Evolutionary conservation across 2,888 invertebrate species (phyloP).

Genomic region (Mycalesis mineus): DNA sequence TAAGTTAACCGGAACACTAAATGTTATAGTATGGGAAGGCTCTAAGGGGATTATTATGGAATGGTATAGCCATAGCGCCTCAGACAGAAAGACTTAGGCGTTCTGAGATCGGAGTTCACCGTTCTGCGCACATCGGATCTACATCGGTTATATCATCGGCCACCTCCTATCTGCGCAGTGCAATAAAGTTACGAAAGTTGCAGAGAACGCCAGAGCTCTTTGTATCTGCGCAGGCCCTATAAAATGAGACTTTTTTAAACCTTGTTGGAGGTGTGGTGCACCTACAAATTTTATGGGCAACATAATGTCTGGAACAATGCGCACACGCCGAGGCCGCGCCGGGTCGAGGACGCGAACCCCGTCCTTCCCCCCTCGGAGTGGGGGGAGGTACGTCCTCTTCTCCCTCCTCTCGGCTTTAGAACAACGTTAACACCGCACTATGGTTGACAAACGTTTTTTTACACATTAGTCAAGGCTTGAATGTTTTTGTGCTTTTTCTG

Average conservation of each 20-base stretch:
- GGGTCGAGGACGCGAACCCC: slow-evolving; percentile 63
- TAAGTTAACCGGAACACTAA: background rate
- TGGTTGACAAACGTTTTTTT: background rate
- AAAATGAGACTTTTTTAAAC: too few relatives aligned
- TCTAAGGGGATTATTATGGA: slow-evolving; percentile 31
- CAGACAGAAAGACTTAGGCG: too few relatives aligned
- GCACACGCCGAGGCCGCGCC: slow-evolving; percentile 64
- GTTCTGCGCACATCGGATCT: too few relatives aligned
- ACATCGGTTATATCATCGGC: too few relatives aligned
- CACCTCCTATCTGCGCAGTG: too few relatives aligned
- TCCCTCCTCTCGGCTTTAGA: slow-evolving; percentile 14
- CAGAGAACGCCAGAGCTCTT: too few relatives aligned
- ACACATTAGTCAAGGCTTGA: too few relatives aligned
- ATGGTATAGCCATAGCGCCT: slow-evolving; percentile 33
- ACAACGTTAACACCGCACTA: slow-evolving; percentile 9
- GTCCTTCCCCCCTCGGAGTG: slow-evolving; percentile 49
- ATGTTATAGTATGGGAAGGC: too few relatives aligned
- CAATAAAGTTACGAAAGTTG: too few relatives aligned
- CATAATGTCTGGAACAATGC: slow-evolving; percentile 49
- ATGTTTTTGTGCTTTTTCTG: too few relatives aligned
- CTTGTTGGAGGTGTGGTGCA: slow-evolving; percentile 21
- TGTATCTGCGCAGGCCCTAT: too few relatives aligned
- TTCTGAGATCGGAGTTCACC: too few relatives aligned
- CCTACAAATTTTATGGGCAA: slow-evolving; percentile 30
- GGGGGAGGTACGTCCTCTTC: slow-evolving; percentile 5